These are phyloP conservation scores for Ganaspis brasiliensis DNA, from an alignment of 2,888 invertebrate species.

Conservation along the genomic window DNA sequence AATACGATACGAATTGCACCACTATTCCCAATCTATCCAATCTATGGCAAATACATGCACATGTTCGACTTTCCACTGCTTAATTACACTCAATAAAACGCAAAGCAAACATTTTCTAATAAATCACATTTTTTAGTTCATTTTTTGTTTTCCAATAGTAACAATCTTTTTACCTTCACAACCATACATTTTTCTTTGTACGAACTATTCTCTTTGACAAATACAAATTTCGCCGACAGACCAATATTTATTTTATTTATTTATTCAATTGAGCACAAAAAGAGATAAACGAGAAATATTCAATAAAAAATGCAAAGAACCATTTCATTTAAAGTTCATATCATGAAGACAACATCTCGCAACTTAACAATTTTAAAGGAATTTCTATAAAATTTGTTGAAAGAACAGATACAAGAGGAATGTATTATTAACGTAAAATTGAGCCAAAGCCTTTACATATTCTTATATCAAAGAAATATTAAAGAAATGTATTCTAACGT, in stretches of 20 bases:
- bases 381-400: background rate
- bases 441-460: background rate
- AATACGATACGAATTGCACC: constrained; percentile 11
- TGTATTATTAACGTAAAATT: background rate
- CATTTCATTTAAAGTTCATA: too few relatives aligned
- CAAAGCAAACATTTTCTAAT: background rate
- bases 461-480: background rate
- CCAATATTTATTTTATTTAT: too few relatives aligned
- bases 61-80: background rate
- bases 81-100: background rate
- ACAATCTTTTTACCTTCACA: too few relatives aligned
- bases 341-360: background rate
- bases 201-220: too few relatives aligned
- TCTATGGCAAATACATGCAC: background rate
- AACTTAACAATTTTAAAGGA: background rate
- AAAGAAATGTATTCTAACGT: constrained; percentile 3
- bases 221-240: too few relatives aligned
- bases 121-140: too few relatives aligned
- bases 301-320: too few relatives aligned
- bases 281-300: too few relatives aligned
- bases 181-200: too few relatives aligned
- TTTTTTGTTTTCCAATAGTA: too few relatives aligned
- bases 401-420: background rate
- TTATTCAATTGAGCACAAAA: too few relatives aligned
- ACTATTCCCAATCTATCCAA: constrained; percentile 29